A percentile compares a stretch with the other conserved stretches of the same genome.
These are phyloP conservation scores for Takifugu flavidus DNA, from an alignment of 2,113 vertebrate genomes.

Conservation along the genomic window DNA sequence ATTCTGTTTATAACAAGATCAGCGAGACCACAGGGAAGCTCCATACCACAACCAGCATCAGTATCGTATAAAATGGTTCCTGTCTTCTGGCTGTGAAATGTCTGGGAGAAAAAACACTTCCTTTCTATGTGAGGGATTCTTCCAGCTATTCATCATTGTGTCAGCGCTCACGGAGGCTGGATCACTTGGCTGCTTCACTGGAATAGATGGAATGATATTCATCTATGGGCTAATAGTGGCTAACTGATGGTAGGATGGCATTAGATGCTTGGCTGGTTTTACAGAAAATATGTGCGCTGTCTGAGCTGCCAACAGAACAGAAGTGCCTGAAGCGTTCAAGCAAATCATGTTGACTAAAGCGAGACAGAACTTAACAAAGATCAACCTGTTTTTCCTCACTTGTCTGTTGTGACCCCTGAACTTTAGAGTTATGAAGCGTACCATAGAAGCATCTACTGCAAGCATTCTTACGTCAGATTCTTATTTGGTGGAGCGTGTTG, in stretches of 20 bases:
- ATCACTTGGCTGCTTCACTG: slow-evolving; percentile 65
- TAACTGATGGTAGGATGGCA: slow-evolving; percentile 70
- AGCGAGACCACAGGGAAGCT: slow-evolving; percentile 26
- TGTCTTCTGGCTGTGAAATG: slow-evolving; percentile 53
- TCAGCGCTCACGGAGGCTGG: slow-evolving; percentile 60
- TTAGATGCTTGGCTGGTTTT: slow-evolving; percentile 69
- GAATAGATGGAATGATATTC: slow-evolving; percentile 68
- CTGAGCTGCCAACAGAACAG: slow-evolving; percentile 50
- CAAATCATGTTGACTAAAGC: slow-evolving; percentile 62
- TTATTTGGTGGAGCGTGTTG: too few species aligned
- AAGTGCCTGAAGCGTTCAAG: slow-evolving; percentile 46
- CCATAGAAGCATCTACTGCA: not conserved
- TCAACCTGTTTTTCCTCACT: slow-evolving; percentile 31
- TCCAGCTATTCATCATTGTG: slow-evolving; percentile 71
- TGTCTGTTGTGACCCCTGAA: slow-evolving; percentile 9
- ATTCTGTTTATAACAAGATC: slow-evolving; percentile 27
- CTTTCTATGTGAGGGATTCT: slow-evolving; percentile 55
- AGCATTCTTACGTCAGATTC: too few species aligned
- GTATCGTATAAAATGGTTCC: slow-evolving; percentile 39
- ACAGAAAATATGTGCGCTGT: slow-evolving; percentile 70
- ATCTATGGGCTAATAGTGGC: slow-evolving; percentile 67
- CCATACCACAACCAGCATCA: slow-evolving; percentile 27
- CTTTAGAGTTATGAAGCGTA: not conserved
- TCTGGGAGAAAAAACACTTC: slow-evolving; percentile 56
- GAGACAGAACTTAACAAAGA: slow-evolving; percentile 46